Conservation (phyloP, 2,113 vertebrate species). For the Alexandromys fortis region DNA sequence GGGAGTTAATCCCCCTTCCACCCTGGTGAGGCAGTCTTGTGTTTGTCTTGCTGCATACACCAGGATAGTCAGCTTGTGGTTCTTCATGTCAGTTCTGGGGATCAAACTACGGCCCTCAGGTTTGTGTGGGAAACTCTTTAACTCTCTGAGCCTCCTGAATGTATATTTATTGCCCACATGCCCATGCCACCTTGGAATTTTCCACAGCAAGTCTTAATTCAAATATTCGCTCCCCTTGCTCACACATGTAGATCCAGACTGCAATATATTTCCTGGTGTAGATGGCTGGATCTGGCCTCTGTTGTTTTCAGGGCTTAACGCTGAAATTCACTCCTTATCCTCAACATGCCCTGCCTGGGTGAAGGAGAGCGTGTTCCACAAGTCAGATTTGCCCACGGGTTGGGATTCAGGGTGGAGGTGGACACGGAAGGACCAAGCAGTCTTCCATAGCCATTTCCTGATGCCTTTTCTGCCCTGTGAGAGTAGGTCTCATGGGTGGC, state of each 20-base stretch:
- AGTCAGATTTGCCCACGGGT: accelerated
- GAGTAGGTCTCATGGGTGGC: accelerated
- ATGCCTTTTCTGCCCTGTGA: neutral
- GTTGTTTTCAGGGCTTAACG: neutral
- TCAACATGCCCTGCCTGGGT: neutral
- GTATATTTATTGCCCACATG: neutral
- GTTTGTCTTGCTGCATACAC: no score
- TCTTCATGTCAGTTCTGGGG: neutral
- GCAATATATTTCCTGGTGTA: accelerated
- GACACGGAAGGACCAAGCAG: accelerated
- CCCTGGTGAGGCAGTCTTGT: no score
- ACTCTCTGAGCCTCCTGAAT: neutral
- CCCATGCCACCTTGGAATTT: neutral
- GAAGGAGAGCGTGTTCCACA: accelerated
- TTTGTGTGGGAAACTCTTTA: neutral
- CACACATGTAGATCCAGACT: accelerated
- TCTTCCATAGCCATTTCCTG: no score
- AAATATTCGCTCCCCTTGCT: neutral
- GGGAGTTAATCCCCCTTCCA: neutral
- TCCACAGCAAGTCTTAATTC: neutral
- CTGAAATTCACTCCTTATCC: neutral
- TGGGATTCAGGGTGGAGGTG: accelerated
- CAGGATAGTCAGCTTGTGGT: neutral
- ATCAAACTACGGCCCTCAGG: neutral
- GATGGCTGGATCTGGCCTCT: neutral